Base-by-base conservation (phyloP, 2,888 invertebrate genomes). In the Empis livida region DNA sequence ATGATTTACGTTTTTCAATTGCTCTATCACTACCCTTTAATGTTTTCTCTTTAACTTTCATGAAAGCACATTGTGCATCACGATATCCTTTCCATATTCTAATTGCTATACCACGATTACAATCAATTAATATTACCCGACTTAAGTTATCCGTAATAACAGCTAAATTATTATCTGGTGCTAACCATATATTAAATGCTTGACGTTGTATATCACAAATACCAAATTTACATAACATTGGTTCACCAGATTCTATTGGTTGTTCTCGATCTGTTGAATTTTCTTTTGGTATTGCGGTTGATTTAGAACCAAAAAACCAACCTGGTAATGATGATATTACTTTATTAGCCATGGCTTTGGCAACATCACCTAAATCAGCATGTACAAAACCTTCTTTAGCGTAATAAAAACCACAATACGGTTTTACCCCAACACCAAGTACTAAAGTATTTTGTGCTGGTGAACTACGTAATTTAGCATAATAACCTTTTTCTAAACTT, bases 81-180 rank as follows among this genome's bases (percentile, higher is more conserved):
- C 96, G 76, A 66, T 93, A 97, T 5, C 97, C 96, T 73, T 96
- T 96, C 78, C 94, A 93, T 61, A 95, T 81, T 45, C 91, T 76
- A 37, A 94, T 70, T 20, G 87, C 80, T 45, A 85, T 75, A 1
- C 93, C 91, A 54, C 78, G 78, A 43, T 75, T 75, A 13, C 88
- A 80, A 68, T 97, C 94, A 31, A 97, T 70, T 14, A 99, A 72
- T 40, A 86, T 78, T 1, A 97, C 86, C 48, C 97, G 77, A 23
- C 95, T 95, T 59, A 90, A 77, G 55, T 80, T 81, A 68, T 97
- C 97, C 0, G 85, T 78, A 39, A 91, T 74, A 0, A 84, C 88
- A 1, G 88, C 88, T 5, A 93, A 72, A 30, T 80, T 77, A 49
- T 83, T 63, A 4, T 60, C 61, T 0, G 92, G 91, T 2, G 92